These are phyloP conservation scores for Drepanosiphum platanoidis DNA, from an alignment of 2,888 invertebrate genomes.

Conservation along the genomic window DNA sequence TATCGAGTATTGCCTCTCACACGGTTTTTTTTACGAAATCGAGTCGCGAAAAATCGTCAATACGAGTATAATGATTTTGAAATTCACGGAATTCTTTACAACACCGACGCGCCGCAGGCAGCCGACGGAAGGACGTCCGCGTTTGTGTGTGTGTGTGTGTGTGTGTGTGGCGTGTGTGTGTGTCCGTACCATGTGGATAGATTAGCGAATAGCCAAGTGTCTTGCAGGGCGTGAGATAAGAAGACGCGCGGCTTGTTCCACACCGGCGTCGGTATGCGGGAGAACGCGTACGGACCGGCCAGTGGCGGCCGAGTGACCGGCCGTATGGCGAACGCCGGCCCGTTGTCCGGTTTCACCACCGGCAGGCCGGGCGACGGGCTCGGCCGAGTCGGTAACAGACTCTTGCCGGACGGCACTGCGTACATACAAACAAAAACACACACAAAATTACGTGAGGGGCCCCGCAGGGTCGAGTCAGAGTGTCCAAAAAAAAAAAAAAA, in stretches of 20 bases:
- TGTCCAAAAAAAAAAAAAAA: background rate
- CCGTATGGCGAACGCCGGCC: slow-evolving; percentile 69
- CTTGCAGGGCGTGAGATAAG: slow-evolving; percentile 76
- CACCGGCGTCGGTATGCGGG: slow-evolving; percentile 82
- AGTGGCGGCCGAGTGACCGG: slow-evolving; percentile 75
- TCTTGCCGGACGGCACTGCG: slow-evolving; percentile 46
- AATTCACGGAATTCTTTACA: too few relatives aligned
- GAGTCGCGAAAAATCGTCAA: too few relatives aligned
- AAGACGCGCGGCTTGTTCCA: slow-evolving; percentile 83
- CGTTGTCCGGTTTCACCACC: slow-evolving; percentile 69
- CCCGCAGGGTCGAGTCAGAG: slow-evolving; percentile 58
- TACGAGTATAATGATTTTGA: too few relatives aligned
- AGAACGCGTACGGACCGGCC: slow-evolving; percentile 91
- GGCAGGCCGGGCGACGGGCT: slow-evolving; percentile 65
- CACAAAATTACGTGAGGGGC: background rate
- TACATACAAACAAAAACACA: slow-evolving; percentile 41
- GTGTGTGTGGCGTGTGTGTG: background rate
- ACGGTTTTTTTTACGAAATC: too few relatives aligned
- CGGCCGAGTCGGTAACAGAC: slow-evolving; percentile 64
- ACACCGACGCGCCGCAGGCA: too few relatives aligned
- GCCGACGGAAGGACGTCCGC: too few relatives aligned
- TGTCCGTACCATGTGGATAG: slow-evolving; percentile 77
- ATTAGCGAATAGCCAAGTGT: slow-evolving; percentile 87
- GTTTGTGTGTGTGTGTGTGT: too few relatives aligned
- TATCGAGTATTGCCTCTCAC: too few relatives aligned